Conservation (phyloP, 1,140 invertebrate genomes). For the Proctacanthus coquilletti region DNA sequence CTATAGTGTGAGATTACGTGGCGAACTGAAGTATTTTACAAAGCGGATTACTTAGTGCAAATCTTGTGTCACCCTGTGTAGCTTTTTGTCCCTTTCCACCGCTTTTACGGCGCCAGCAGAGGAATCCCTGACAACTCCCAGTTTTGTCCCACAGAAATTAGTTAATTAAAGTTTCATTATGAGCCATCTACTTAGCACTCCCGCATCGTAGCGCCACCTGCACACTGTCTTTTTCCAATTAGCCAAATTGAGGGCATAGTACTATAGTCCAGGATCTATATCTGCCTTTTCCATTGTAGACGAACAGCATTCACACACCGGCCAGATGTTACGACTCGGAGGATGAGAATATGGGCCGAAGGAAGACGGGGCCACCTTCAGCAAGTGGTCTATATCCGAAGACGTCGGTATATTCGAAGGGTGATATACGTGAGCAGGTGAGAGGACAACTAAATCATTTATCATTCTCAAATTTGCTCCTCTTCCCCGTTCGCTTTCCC, state of each 20-base stretch:
- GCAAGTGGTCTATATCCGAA: constrained; percentile 33
- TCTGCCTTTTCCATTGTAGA: constrained; percentile 24
- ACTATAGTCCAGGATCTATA: neutral
- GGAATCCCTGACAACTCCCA: too few relatives aligned
- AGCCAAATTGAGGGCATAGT: neutral
- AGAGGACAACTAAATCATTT: too few relatives aligned
- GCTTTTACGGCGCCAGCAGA: too few relatives aligned
- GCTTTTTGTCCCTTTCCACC: neutral
- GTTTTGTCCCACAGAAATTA: too few relatives aligned
- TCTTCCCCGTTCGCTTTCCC: too few relatives aligned
- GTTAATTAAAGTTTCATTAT: too few relatives aligned
- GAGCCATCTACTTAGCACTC: too few relatives aligned
- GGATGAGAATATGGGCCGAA: constrained; percentile 47
- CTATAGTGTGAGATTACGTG: too few relatives aligned
- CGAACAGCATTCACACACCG: constrained; percentile 44
- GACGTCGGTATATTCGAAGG: constrained; percentile 69
- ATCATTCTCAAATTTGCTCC: too few relatives aligned
- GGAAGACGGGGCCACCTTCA: constrained; percentile 36
- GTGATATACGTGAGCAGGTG: constrained; percentile 59
- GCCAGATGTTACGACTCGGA: constrained; percentile 52
- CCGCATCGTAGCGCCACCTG: too few relatives aligned
- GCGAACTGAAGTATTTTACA: constrained; percentile 1
- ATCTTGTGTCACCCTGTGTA: constrained; percentile 1
- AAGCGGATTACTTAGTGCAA: neutral
- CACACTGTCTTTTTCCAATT: neutral